Base-by-base conservation (phyloP, 2,888 invertebrate genomes). In the Pterostichus madidus region DNA sequence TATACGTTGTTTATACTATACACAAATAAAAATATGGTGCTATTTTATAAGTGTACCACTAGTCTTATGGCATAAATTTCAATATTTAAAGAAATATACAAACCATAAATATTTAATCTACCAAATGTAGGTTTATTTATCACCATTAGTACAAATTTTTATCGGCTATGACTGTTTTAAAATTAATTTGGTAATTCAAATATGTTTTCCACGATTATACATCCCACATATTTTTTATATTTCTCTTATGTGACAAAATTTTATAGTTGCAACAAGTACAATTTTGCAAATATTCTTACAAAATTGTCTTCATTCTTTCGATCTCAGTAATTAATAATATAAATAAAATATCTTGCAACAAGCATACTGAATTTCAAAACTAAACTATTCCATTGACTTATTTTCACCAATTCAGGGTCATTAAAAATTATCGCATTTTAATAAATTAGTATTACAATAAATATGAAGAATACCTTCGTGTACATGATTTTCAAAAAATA, bases 401-500 rank as follows among this genome's bases (percentile, higher is more conserved):
- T 53, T 39, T 39, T 53, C 53, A 53, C 31, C 31, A 35, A 17
- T 71, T 17, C 44, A 17, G 44, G 68, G 68, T 71, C 68, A 15
- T 71, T 68, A 71, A 39, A 44, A 39, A 35, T 35, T 64, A 64
- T 11, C 31, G 11, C 31, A 59, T 31, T 59, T 59, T 7, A 59
- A 59, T 31, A 59, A 59, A 59, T 31, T 59, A 59, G 56, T 10
- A 31, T 59, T 31, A 8, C 24, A 59, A 53, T 15, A 8, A 13
- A 15, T n/a, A 15, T 53, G 15, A 53, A 53, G 11, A 68, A 44
- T 71, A 71, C 68, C 68, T 71, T 71, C 68, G 2, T 10, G 32
- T n/a, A 11, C 5, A 61, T 71, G 7, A 71, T 68, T 68, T 44
- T 44, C 44, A 17, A 71, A 71, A 39, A 71, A 71, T 17, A 15